A percentile compares a stretch with the other conserved stretches of the same genome.
Conservation (phyloP, 2,888 invertebrate genomes). For the Eristalis tenax region DNA sequence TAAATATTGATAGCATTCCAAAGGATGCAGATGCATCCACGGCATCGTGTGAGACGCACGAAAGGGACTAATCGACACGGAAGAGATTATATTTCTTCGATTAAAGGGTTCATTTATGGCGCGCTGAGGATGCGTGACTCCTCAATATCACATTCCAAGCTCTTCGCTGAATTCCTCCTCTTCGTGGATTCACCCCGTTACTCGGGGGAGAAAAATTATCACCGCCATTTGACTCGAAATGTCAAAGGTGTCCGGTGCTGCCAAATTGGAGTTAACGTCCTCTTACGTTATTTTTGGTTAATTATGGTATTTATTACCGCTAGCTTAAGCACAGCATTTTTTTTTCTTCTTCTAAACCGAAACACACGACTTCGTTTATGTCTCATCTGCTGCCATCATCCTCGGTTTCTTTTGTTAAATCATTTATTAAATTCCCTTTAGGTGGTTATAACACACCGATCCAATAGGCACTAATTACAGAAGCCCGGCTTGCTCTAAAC, state of each 20-base stretch:
- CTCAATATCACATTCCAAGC: not conserved
- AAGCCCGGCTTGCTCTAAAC: constrained; percentile 39
- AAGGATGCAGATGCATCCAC: not conserved
- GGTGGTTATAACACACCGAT: constrained; percentile 41
- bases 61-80: constrained; percentile 49
- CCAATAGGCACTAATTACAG: constrained; percentile 35
- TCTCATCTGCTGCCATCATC: not conserved
- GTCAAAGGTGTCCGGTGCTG: not conserved
- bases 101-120: constrained; percentile 20
- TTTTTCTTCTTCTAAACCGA: not conserved
- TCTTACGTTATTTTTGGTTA: not conserved
- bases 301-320: not conserved
- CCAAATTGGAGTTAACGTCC: not conserved
- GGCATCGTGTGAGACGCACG: constrained; percentile 9
- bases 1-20: constrained; percentile 54
- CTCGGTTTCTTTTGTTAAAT: constrained; percentile 21
- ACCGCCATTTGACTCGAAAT: not conserved
- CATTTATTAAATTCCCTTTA: constrained; percentile 42
- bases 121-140: not conserved
- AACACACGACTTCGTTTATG: constrained; percentile 15
- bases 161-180: not conserved
- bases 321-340: not conserved
- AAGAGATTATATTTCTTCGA: constrained; percentile 50
- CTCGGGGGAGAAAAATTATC: not conserved
- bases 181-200: not conserved